Evolutionary conservation across 2,888 invertebrate genomes (phyloP).

Genomic region (Agrochola litura): DNA sequence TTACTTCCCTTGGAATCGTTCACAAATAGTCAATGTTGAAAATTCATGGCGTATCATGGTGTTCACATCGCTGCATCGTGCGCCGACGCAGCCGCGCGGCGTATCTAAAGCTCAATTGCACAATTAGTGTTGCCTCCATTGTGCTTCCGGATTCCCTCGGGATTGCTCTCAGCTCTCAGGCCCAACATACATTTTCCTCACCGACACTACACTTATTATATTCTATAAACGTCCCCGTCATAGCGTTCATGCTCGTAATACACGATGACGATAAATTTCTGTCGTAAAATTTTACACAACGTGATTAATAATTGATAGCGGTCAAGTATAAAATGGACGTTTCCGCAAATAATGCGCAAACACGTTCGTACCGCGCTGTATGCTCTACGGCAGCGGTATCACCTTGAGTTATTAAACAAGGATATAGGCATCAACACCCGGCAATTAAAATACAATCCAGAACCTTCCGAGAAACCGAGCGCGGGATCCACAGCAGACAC

Average conservation of each 20-base stretch:
- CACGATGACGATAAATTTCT: conserved; percentile 62
- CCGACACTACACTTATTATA: conserved; percentile 59
- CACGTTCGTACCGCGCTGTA: conserved; percentile 66
- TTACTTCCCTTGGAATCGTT: conserved; percentile 41
- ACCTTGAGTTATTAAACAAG: conserved; percentile 77
- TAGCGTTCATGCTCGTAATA: conserved; percentile 52
- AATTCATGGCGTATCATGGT: conserved; percentile 63
- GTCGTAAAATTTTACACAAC: conserved; percentile 66
- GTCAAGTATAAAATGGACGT: conserved; percentile 63
- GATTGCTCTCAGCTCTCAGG: conserved; percentile 75
- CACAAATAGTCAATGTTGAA: conserved; percentile 68
- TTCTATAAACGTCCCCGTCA: conserved; percentile 40
- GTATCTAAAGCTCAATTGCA: conserved; percentile 85
- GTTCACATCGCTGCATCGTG: conserved; percentile 66
- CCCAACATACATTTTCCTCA: conserved; percentile 65
- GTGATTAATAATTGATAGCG: conserved; percentile 68
- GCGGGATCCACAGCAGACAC: conserved; percentile 63
- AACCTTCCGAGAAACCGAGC: conserved; percentile 84
- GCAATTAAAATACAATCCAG: conserved; percentile 81
- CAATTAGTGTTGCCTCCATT: conserved; percentile 82
- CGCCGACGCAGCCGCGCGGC: conserved; percentile 67
- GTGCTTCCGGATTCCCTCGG: conserved; percentile 87
- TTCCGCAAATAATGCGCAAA: conserved; percentile 72
- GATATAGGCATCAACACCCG: conserved; percentile 73
- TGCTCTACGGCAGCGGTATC: conserved; percentile 63